A percentile compares a stretch with the other conserved stretches of the same genome.
Conservation (phyloP, 2,888 invertebrate species). For the Smittia aterrima region DNA sequence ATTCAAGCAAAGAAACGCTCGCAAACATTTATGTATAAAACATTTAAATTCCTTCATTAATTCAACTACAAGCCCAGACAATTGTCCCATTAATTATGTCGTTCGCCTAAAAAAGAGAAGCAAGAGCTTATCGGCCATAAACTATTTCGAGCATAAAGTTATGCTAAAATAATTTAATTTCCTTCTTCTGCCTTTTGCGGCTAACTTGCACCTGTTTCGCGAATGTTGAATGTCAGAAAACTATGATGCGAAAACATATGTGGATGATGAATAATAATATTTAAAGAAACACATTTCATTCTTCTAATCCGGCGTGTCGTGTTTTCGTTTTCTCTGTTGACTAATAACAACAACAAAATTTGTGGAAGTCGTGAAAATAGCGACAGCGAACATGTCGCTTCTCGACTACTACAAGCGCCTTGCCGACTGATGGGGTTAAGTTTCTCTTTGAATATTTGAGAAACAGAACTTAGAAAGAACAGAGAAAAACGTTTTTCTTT, state of each 20-base stretch:
- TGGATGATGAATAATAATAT: constrained; percentile 6
- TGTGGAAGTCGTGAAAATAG: background rate
- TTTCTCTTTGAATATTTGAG: constrained; percentile 23
- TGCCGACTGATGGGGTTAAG: constrained; percentile 20
- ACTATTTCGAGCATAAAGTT: constrained; percentile 22
- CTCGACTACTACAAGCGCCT: constrained; percentile 2
- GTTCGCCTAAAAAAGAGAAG: background rate
- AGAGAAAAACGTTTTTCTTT: background rate
- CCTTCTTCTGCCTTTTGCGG: background rate
- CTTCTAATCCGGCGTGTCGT: constrained; percentile 11
- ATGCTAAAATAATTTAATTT: constrained; percentile 7
- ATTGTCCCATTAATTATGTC: constrained; percentile 11
- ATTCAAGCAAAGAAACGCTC: background rate
- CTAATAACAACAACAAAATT: background rate
- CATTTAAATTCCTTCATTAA: background rate
- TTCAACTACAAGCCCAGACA: constrained; percentile 14
- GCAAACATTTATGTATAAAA: background rate
- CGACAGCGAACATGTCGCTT: constrained; percentile 8
- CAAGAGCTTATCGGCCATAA: constrained; percentile 11
- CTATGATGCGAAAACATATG: constrained; percentile 25
- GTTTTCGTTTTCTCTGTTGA: background rate
- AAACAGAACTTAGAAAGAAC: background rate
- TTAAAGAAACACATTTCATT: background rate
- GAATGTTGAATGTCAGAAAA: constrained; percentile 30
- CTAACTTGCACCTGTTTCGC: constrained; percentile 30